phyloP scores from a whole-genome alignment of 2,113 vertebrate species.

The cattle (Bos taurus) region ARS-UCD2.0 NC_037329.1:35924501-35925000 shows the following conservation, averaged over 20 bases:
- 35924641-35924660: background rate
- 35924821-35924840: background rate
- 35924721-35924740: background rate
- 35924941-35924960: background rate
- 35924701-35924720: background rate
- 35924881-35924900: background rate
- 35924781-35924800: background rate
- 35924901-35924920: background rate
- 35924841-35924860: conserved; percentile 6
- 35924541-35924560: conserved; percentile 74
- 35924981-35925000: conserved; percentile 8
- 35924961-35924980: background rate
- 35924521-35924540: conserved; percentile 80
- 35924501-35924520: conserved; percentile 67
- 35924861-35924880: background rate
- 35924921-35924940: background rate
- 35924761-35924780: background rate
- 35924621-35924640: background rate
- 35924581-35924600: conserved; percentile 73
- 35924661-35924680: conserved; percentile 28
- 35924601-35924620: conserved; percentile 68
- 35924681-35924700: conserved; percentile 28
- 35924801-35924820: background rate
- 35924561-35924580: conserved; percentile 80
- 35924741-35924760: background rate